Evolutionary conservation across 2,888 invertebrate species (phyloP), one percentile per base, ranked within the genome.

Genomic region (Mystacides longicornis): DNA sequence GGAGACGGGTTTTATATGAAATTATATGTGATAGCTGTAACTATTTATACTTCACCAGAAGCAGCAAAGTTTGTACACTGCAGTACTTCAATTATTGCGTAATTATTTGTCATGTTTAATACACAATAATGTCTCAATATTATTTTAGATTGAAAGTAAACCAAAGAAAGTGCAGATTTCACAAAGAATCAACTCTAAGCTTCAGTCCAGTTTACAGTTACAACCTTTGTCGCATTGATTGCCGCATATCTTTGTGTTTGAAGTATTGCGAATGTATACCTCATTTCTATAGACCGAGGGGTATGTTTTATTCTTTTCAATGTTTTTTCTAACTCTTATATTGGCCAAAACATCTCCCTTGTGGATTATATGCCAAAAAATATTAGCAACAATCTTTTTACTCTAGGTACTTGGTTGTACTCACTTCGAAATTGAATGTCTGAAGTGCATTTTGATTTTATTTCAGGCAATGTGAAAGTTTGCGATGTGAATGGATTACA

Each of bases 151-250:
- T 86, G 52, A 78, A 73, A n/a, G 71, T 82, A 0, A 74, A 71
- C 2, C 88, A 88, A 64, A 77, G 87, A 49, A 80, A 83, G 56
- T 89, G 88, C 64, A 80, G 84, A 42, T 85, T 83, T 63, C 71
- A 74, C n/a, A 68, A 79, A 57, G 89, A 89, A 66, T 81, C 82
- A 53, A 79, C 80, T 37, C 70, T 87, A 54, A 67, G 73, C 52
- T 83, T 86, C 60, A 83, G 81, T 62, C 79, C 87, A 0, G 77
- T 86, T 31, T 89, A 89, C 68, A 81, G 84, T 2, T 83, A 81
- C 64, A 82, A 80, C 0, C 70, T 86, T 66, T 89, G 89, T 62
- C 72, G 82, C 7, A 82, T 83, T 71, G 86, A 89, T 65, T 89
- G 89, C 62, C 78, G 87, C 31, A 81, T 84, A 63, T 69, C 70